phyloP scores from a whole-genome alignment of 2,888 invertebrate genomes.

The Beris morrisii region DNA sequence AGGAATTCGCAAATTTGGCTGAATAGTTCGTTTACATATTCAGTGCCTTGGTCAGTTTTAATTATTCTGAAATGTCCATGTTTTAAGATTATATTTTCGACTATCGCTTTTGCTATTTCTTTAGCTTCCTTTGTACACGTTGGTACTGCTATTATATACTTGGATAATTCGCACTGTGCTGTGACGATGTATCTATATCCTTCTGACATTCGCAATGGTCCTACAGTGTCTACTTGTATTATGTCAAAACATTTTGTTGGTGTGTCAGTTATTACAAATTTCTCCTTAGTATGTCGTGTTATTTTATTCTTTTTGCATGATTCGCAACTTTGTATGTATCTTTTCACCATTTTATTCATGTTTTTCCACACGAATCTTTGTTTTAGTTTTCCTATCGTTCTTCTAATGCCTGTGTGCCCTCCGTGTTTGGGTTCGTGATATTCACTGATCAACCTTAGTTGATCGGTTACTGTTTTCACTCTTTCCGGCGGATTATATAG shows the following conservation, averaged over 20 bases:
- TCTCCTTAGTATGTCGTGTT: conserved; percentile 28
- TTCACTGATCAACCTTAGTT: too few relatives aligned
- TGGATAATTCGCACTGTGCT: conserved; percentile 30
- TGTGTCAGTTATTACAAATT: conserved; percentile 34
- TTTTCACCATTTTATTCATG: too few relatives aligned
- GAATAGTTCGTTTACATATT: conserved; percentile 15
- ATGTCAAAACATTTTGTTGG: conserved; percentile 32
- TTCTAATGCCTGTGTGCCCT: too few relatives aligned
- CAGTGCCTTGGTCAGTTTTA: conserved; percentile 25
- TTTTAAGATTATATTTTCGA: background rate
- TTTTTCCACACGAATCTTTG: too few relatives aligned
- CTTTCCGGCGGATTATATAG: background rate
- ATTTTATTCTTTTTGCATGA: conserved; percentile 35
- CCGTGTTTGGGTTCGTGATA: too few relatives aligned
- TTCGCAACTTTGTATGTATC: conserved; percentile 2
- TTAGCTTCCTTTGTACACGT: conserved; percentile 32
- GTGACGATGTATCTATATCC: conserved; percentile 11
- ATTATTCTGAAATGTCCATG: conserved; percentile 19
- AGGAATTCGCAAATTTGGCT: conserved; percentile 21
- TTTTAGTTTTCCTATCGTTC: background rate
- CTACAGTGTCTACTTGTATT: conserved; percentile 31
- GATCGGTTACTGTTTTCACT: background rate
- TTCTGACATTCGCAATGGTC: conserved; percentile 26
- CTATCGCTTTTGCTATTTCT: too few relatives aligned
- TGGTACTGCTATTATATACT: conserved; percentile 34